Conservation (phyloP, 2,888 invertebrate species). For the Erebia aethiops region DNA sequence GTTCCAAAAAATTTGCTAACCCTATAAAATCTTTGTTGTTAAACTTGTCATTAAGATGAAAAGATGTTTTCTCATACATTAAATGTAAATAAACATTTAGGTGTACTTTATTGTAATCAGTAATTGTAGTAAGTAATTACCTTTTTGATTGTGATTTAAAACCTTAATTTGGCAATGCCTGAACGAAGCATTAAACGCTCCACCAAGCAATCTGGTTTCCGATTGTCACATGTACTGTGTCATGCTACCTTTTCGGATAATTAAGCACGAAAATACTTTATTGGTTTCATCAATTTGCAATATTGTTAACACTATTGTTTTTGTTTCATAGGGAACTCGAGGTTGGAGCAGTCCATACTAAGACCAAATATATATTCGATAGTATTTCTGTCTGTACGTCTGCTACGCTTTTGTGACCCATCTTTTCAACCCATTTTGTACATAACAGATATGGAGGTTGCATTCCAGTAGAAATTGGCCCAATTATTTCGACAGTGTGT, state of each 20-base stretch:
- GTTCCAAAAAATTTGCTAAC: too few relatives aligned
- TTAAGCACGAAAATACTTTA: neutral
- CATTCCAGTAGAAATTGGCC: too few relatives aligned
- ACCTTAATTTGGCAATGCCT: conserved; percentile 10
- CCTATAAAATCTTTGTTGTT: too few relatives aligned
- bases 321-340: too few relatives aligned
- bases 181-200: conserved; percentile 14
- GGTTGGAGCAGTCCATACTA: too few relatives aligned
- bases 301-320: neutral
- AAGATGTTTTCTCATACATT: neutral
- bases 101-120: neutral
- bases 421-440: too few relatives aligned
- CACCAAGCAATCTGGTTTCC: conserved; percentile 11
- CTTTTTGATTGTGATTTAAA: conserved; percentile 4
- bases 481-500: too few relatives aligned
- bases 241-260: conserved; percentile 13
- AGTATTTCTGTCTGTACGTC: too few relatives aligned
- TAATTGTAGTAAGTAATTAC: neutral
- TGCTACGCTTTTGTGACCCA: too few relatives aligned
- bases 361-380: too few relatives aligned
- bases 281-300: neutral
- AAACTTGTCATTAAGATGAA: too few relatives aligned
- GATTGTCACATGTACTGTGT: conserved; percentile 14
- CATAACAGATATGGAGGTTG: too few relatives aligned
- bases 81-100: neutral